Evolutionary conservation across 35 echinoderm and acorn worm genomes (phyloP).

Genomic region (Ophioderma brevispina): DNA sequence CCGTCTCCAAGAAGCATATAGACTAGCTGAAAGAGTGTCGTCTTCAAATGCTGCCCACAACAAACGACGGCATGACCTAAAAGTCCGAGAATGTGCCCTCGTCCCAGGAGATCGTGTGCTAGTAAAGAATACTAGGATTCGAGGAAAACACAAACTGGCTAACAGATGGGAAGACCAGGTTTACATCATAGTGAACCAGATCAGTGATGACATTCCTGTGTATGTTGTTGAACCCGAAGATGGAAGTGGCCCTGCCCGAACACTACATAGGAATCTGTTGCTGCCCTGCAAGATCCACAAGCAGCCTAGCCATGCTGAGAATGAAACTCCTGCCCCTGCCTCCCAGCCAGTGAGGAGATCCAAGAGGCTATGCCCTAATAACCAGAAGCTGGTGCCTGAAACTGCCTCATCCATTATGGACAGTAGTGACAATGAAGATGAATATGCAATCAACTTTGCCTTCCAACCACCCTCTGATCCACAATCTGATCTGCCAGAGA

Average conservation of each 20-base stretch:
- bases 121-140: not conserved
- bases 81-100: not conserved
- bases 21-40: not conserved
- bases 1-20: not conserved
- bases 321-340: not conserved
- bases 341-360: not conserved
- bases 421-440: not conserved
- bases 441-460: not conserved
- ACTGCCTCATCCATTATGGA: no score
- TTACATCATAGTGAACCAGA: not conserved
- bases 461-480: not conserved
- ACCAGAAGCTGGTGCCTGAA: not conserved
- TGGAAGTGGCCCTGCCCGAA: not conserved
- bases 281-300: not conserved
- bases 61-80: not conserved
- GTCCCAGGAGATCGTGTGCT: not conserved
- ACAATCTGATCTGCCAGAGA: no score
- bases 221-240: not conserved
- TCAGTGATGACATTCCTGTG: not conserved
- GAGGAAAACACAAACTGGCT: not conserved
- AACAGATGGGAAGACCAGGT: not conserved
- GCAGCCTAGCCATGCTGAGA: not conserved
- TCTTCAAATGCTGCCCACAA: not conserved
- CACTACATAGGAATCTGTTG: not conserved
- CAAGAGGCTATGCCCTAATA: not conserved